Conservation (phyloP, 2,113 vertebrate genomes). For the Entelurus aequoreus region DNA sequence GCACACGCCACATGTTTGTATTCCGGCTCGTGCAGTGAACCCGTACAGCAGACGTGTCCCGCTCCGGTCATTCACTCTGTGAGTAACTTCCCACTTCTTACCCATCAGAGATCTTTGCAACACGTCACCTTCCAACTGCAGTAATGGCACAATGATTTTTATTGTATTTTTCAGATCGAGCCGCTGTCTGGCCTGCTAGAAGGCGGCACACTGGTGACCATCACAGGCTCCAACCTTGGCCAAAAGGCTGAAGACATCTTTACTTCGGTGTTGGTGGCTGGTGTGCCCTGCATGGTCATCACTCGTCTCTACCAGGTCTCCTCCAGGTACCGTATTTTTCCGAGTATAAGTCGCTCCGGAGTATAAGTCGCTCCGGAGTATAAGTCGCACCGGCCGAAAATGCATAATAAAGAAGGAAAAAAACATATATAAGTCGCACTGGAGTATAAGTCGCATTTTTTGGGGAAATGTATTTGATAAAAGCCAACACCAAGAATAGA, state of each 20-base stretch:
- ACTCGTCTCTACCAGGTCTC: constrained; percentile 85
- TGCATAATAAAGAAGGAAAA: too few relatives aligned
- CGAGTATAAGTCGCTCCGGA: too few relatives aligned
- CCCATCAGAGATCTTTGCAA: background rate
- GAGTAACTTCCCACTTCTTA: constrained; percentile 47
- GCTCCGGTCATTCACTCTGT: constrained; percentile 88
- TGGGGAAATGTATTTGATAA: too few relatives aligned
- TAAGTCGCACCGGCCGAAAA: too few relatives aligned
- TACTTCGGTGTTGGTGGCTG: constrained; percentile 83
- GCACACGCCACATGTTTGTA: constrained; percentile 78
- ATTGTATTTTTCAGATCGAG: constrained; percentile 76
- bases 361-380: too few relatives aligned
- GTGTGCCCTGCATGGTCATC: constrained; percentile 81
- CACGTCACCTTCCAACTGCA: background rate
- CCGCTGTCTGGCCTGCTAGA: constrained; percentile 88
- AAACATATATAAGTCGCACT: too few relatives aligned
- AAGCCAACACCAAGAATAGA: too few relatives aligned
- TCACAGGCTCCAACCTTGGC: constrained; percentile 93
- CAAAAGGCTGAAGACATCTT: constrained; percentile 88
- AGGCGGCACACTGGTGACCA: constrained; percentile 86
- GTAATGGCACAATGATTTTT: background rate
- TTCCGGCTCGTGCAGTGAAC: constrained; percentile 76
- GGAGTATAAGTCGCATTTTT: too few relatives aligned
- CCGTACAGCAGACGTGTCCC: constrained; percentile 81
- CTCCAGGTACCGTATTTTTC: too few relatives aligned